Conservation (phyloP, 1,140 invertebrate species). For the Trialeurodes vaporariorum region DNA sequence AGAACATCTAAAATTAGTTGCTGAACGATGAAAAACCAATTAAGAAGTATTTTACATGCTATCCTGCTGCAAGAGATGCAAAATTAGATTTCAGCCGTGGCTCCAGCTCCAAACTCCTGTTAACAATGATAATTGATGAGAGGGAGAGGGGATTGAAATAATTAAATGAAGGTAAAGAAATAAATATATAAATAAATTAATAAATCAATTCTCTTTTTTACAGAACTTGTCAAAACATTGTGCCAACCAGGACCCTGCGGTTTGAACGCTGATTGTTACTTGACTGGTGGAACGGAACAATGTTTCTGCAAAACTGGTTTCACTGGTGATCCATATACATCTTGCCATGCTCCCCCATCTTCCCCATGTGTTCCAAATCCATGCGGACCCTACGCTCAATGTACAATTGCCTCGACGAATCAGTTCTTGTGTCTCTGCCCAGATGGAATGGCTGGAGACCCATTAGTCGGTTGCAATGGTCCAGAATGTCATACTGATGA, state of each 20-base stretch:
- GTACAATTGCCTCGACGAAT: conserved; percentile 37
- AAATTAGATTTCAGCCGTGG: no score
- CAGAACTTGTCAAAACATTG: conserved; percentile 39
- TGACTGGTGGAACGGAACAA: conserved; percentile 54
- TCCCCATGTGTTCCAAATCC: conserved; percentile 48
- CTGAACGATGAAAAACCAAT: no score
- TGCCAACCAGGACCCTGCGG: conserved; percentile 69
- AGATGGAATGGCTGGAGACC: conserved; percentile 43
- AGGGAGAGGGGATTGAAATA: no score
- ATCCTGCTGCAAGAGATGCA: no score
- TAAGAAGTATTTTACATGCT: no score
- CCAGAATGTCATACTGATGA: conserved; percentile 48
- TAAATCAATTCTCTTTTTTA: no score
- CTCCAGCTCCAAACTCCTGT: no score
- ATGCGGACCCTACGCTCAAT: conserved; percentile 53
- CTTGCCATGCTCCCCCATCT: conserved; percentile 45
- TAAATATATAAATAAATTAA: no score
- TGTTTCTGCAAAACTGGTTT: conserved; percentile 65
- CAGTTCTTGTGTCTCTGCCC: conserved; percentile 51
- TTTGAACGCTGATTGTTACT: conserved; percentile 62
- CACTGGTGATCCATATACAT: conserved; percentile 58
- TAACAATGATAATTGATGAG: no score
- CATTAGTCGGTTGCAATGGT: conserved; percentile 40
- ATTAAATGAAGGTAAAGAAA: no score
- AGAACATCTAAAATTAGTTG: no score